A percentile compares a stretch with the other conserved stretches of the same genome.
phyloP scores from a whole-genome alignment of 2,113 vertebrate species.

The Sturnira hondurensis region DNA sequence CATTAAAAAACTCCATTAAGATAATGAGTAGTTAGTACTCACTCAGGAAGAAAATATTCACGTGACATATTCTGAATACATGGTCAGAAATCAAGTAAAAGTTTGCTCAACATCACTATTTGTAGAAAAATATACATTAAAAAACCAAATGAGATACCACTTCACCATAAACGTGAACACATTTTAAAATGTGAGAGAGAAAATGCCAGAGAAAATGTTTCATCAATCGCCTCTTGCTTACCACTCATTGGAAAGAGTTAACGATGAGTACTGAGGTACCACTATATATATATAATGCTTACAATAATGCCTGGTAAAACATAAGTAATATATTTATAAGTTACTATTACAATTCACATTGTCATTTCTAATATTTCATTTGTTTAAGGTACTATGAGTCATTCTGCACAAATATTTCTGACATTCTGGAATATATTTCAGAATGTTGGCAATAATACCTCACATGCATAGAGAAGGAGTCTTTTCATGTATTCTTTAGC shows the following conservation, averaged over 20 bases:
- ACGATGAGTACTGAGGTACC: too few relatives aligned
- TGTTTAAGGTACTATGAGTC: background rate
- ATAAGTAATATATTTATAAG: background rate
- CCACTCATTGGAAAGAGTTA: too few relatives aligned
- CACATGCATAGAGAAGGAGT: background rate
- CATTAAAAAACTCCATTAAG: background rate
- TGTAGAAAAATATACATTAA: background rate
- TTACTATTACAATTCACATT: background rate
- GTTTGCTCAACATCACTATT: background rate
- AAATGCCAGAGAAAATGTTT: too few relatives aligned
- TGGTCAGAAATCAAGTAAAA: background rate
- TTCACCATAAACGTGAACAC: background rate
- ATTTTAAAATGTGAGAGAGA: too few relatives aligned
- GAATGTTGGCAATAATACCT: background rate
- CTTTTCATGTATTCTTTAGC: background rate
- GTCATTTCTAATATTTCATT: background rate
- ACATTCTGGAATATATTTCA: background rate
- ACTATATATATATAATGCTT: background rate
- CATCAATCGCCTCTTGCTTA: too few relatives aligned
- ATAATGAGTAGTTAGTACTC: background rate
- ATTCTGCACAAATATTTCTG: background rate
- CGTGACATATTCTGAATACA: background rate
- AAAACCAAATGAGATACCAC: background rate
- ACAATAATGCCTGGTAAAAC: background rate
- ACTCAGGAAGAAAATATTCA: background rate